phyloP scores from a whole-genome alignment of 1,140 invertebrate species.

The Drosophila watanabei region DNA sequence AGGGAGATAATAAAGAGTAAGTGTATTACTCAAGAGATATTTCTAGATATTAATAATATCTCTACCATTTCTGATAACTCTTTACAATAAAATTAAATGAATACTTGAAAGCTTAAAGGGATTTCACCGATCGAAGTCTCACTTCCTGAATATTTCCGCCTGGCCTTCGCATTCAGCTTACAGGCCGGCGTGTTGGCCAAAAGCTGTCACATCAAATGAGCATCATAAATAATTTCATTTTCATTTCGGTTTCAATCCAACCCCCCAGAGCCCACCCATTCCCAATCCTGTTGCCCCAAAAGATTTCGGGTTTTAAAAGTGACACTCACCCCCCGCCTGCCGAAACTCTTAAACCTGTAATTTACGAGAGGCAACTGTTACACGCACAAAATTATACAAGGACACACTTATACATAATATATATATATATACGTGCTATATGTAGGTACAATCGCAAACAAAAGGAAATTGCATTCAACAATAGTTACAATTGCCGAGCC shows the following conservation, averaged over 20 bases:
- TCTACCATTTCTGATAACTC: background rate
- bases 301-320: conserved; percentile 53
- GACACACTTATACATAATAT: background rate
- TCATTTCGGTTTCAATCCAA: conserved; percentile 61
- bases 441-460: conserved; percentile 20
- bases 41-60: background rate
- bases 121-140: background rate
- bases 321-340: conserved; percentile 4
- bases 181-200: conserved; percentile 31
- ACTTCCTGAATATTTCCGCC: background rate
- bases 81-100: background rate
- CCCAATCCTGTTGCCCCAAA: conserved; percentile 27
- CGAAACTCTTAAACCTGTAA: conserved; percentile 37
- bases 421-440: background rate
- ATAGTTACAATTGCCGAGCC: conserved; percentile 61
- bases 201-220: conserved; percentile 75
- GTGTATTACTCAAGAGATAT: background rate
- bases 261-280: conserved; percentile 30
- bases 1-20: background rate
- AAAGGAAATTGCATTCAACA: conserved; percentile 62
- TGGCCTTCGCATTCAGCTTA: conserved; percentile 10
- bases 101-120: background rate
- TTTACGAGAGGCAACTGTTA: conserved; percentile 74
- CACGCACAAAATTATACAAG: conserved; percentile 27
- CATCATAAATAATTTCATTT: conserved; percentile 76